Evolutionary conservation across 2,888 invertebrate species (phyloP).

Genomic region (Eupelmus urozonus): DNA sequence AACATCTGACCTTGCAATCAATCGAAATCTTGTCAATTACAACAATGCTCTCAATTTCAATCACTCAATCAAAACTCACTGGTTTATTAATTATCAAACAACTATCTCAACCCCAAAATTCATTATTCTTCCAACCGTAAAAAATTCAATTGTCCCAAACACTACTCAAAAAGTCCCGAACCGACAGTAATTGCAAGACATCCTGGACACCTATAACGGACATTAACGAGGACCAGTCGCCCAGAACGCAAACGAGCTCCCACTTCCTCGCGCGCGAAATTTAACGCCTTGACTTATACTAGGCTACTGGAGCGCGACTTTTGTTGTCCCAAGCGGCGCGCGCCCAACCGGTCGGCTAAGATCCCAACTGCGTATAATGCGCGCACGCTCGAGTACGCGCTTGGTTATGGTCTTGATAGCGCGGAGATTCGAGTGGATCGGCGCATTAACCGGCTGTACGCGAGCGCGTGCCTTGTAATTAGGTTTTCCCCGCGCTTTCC

Average conservation of each 20-base stretch:
- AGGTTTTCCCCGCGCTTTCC: constrained; percentile 32
- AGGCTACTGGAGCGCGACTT: constrained; percentile 19
- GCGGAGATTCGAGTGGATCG: not conserved
- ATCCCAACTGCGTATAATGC: constrained; percentile 3
- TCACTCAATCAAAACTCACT: too few species aligned
- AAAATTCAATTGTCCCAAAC: too few species aligned
- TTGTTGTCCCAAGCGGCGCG: constrained; percentile 6
- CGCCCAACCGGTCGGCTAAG: not conserved
- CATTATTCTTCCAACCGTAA: too few species aligned
- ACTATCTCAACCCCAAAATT: too few species aligned
- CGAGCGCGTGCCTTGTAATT: constrained; percentile 17
- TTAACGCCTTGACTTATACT: constrained; percentile 13
- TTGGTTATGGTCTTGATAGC: not conserved
- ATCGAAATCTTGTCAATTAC: too few species aligned
- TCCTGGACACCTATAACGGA: not conserved
- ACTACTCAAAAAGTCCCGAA: too few species aligned
- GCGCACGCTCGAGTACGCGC: not conserved
- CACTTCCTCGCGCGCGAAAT: not conserved
- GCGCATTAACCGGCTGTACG: too few species aligned
- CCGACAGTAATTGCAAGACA: constrained; percentile 1
- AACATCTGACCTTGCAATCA: too few species aligned
- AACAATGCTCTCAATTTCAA: too few species aligned
- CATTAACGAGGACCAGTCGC: too few species aligned
- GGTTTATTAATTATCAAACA: too few species aligned
- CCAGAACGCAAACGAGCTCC: too few species aligned